Evolutionary conservation across 2,888 invertebrate species (phyloP), one percentile per base, ranked within the genome.

Genomic region (Parnassius orleans): DNA sequence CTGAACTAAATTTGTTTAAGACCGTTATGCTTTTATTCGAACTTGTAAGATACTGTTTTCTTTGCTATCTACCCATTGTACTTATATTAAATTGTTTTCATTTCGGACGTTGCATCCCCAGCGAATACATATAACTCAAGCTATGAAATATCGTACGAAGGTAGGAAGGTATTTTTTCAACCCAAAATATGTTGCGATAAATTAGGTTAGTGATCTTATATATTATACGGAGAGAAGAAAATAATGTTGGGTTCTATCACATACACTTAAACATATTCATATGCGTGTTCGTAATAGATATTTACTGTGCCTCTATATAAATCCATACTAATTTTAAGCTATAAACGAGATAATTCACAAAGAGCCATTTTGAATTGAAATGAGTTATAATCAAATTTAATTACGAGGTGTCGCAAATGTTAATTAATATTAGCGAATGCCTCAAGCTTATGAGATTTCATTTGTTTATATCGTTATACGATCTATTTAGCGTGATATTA

Each of bases 1-100:
- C 79, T 83, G 81, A 84, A 87, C 86, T 87, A 83, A 85, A 87
- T 87, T 87, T 87, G 83, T 82, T 82, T 81, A 79, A 84, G 81
- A 81, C 81, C 78, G 77, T 33, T 84, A 83, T 81, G 78, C 83
- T 84, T 83, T 84, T 81, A 88, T 88, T 88, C 84, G 83, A 70
- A 77, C 79, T 76, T 86, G 85, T 84, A 75, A 84, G 79, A 84
- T 81, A 80, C 76, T 84, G 82, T 89, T 87, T 86, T 84, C 84
- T 85, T 87, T 86, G 78, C 81, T 79, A 77, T 79, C 78, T 82
- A 76, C 79, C 81, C 81, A 80, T 81, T 82, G 80, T 80, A 75
- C 80, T 84, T 84, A 84, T 84, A 86, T 86, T 84, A 84, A 82
- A 84, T 85, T 81, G 81, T 82, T 80, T 77, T 76, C 65, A 77